Evolutionary conservation across 2,797 vertebrate genomes (phyloP).

Genomic region (Xenentodon cancila): DNA sequence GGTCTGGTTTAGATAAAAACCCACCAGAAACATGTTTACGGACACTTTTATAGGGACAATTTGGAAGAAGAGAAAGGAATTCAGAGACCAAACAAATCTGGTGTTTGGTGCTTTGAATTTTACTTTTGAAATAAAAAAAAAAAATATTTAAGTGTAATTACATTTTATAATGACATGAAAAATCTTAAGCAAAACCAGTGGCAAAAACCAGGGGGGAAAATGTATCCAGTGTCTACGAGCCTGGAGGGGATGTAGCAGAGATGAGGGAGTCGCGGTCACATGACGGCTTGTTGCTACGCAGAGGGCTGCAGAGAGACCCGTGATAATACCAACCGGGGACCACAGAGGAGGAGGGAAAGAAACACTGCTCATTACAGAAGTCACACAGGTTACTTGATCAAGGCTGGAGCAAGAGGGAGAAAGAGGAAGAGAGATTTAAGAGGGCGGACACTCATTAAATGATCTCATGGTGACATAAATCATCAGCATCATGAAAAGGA

Average conservation of each 20-base stretch:
- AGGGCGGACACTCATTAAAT: neutral
- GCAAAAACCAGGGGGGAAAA: neutral
- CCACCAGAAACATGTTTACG: too few species aligned
- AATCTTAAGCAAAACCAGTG: neutral
- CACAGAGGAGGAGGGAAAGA: slow-evolving; percentile 4
- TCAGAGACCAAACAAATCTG: too few species aligned
- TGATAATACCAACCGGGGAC: slow-evolving; percentile 37
- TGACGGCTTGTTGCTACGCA: slow-evolving; percentile 65
- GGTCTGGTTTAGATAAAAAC: too few species aligned
- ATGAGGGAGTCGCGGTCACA: slow-evolving; percentile 39
- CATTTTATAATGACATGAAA: neutral
- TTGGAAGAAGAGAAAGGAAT: too few species aligned
- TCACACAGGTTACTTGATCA: slow-evolving; percentile 30
- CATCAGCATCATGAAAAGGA: neutral
- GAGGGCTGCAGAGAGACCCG: slow-evolving; percentile 33
- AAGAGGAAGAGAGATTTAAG: neutral
- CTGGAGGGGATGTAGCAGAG: slow-evolving; percentile 21
- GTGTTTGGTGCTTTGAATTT: neutral
- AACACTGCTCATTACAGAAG: slow-evolving; percentile 16
- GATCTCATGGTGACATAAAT: slow-evolving; percentile 15
- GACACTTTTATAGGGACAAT: too few species aligned
- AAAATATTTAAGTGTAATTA: neutral
- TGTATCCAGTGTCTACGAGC: slow-evolving; percentile 17
- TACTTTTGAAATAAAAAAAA: neutral
- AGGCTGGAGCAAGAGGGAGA: neutral